Evolutionary conservation across 2,797 vertebrate species (phyloP), one percentile per base, ranked within the genome.

Genomic region (Amblyraja radiata): DNA sequence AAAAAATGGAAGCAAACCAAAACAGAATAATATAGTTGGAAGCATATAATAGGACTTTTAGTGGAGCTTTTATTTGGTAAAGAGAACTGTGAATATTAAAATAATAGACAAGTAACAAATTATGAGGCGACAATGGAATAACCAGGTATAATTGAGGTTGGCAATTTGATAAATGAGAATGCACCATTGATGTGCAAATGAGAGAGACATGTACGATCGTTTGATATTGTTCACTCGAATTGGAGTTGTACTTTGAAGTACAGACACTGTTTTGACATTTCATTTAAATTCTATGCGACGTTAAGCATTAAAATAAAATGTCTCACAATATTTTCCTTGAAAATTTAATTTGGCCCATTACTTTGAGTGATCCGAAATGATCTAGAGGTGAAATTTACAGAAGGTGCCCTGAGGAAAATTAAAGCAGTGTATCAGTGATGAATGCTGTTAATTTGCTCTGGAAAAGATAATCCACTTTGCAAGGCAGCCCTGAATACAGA

Each of bases 271-370:
- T 84, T 0, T 68, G 0, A 28, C 80, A 7, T 76, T 86, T 94
- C 13, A 93, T 93, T 94, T 77, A 28, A 93, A 1, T 28, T 46
- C 39, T 91, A 36, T 74, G 23, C 74, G 65, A 58, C 14, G 25
- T 39, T 74, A 39, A 46, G 16, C 32, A 76, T 54, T 28, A 92
- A 92, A 74, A 74, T 28, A 54, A 92, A 74, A 92, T 54, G 68
- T 46, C 23, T 23, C 65, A 36, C 21, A 91, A 91, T 73, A 91
- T 25, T 92, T 73, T 92, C 36, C 46, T n/a, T 74, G 39, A 39
- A 39, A 74, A 92, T 39, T 28, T 74, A 74, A 54, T 92, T 92
- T 46, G 71, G 1, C 25, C 71, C 9, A 68, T 92, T 92, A n/a
- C 39, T 74, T 92, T 92, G 39, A 92, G 71, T 54, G 39, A 74